A percentile compares a stretch with the other conserved stretches of the same genome.
phyloP scores from a whole-genome alignment of 2,888 invertebrate species.

The Nemotelus nigrinus region DNA sequence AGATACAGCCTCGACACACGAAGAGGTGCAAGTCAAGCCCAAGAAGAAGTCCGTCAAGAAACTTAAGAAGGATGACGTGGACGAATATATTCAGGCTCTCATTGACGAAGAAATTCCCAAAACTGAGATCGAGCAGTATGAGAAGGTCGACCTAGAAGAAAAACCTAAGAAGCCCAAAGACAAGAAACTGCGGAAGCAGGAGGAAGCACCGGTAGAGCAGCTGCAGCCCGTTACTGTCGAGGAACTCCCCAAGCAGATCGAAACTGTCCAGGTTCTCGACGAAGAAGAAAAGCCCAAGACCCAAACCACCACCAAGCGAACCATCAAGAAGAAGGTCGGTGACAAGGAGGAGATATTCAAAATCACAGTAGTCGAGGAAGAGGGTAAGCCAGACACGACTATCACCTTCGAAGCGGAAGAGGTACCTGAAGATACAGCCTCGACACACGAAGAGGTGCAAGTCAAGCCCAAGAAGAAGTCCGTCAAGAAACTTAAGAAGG shows the following conservation, averaged over 20 bases:
- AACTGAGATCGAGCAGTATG: conserved; percentile 61
- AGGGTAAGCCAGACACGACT: conserved; percentile 54
- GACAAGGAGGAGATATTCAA: conserved; percentile 64
- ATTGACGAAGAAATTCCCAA: conserved; percentile 61
- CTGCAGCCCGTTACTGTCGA: conserved; percentile 56
- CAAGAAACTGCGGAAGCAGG: conserved; percentile 53
- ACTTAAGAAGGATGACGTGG: conserved; percentile 57
- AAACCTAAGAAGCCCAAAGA: conserved; percentile 60
- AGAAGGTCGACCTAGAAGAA: conserved; percentile 59
- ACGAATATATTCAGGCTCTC: conserved; percentile 59
- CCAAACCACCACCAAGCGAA: conserved; percentile 59
- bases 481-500: conserved; percentile 57
- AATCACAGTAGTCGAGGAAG: conserved; percentile 60
- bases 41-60: conserved; percentile 60
- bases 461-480: conserved; percentile 55
- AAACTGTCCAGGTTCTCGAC: conserved; percentile 58
- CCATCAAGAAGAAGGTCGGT: conserved; percentile 61
- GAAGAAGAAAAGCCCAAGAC: conserved; percentile 55
- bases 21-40: conserved; percentile 56
- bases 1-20: conserved; percentile 55
- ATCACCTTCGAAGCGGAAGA: conserved; percentile 59
- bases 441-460: conserved; percentile 47
- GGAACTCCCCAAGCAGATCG: conserved; percentile 55
- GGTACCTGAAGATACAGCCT: conserved; percentile 54
- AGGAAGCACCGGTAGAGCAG: background rate